Evolutionary conservation across 2,113 vertebrate genomes (phyloP), one percentile per base, ranked within the genome.

Genomic region (Stictonetta naevosa): DNA sequence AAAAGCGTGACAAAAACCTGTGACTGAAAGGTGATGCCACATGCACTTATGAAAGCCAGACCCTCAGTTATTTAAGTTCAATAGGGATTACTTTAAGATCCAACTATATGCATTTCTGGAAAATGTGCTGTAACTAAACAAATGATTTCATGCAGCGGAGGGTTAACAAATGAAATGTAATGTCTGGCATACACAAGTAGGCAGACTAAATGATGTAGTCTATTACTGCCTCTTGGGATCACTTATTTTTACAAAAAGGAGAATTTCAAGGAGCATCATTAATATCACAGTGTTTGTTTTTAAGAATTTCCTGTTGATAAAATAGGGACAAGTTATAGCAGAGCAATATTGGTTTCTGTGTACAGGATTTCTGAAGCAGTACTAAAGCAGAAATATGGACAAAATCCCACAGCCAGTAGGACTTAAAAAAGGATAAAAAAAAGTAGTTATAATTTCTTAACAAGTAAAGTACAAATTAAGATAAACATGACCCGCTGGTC

Each of bases 281-380:
- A 83, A 36, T 84, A 83, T 67, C 31, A 22, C 46, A 67, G 8
- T 93, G 68, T 92, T 93, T 93, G 34, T 88, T 88, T 82, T 25
- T 82, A 34, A 67, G 83, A 77, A 19, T 69, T 93, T 92, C 64
- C 67, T 92, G 74, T 92, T 95, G 81, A 95, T 74, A 55, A 93
- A 86, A 59, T 15, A 68, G 23, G 44, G n/a, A 84, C 40, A 90
- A 85, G 52, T 76, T 46, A 13, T 59, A 77, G 40, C 44, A 83
- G 73, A 92, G 25, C 28, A 64, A 0, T 80, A 66, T 80, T 34
- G 46, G 20, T 73, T 94, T 88, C 31, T 76, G 44, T 48, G 7
- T 19, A 25, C 28, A 55, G 72, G 40, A 60, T 40, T 91, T 89
- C 59, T 88, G 50, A 86, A 83, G 67, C 6, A 13, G 20, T 66